These are phyloP conservation scores for Clepsis dumicolana DNA, from an alignment of 2,888 invertebrate species.

Conservation along the genomic window DNA sequence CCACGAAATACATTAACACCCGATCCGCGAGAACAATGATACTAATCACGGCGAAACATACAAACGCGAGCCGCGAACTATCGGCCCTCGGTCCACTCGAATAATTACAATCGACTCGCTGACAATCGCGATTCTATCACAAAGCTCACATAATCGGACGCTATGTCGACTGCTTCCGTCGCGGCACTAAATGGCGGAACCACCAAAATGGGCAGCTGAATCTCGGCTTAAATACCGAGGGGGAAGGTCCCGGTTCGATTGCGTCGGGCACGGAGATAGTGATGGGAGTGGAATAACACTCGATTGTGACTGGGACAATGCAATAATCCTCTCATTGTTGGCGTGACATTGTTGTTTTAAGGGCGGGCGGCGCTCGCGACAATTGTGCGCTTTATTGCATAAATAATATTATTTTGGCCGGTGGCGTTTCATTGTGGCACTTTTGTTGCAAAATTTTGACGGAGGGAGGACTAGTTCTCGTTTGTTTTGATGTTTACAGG, in stretches of 20 bases:
- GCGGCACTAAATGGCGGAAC: slow-evolving; percentile 64
- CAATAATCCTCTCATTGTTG: slow-evolving; percentile 86
- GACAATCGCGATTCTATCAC: slow-evolving; percentile 85
- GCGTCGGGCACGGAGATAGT: slow-evolving; percentile 56
- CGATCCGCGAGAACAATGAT: slow-evolving; percentile 39
- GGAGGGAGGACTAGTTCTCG: slow-evolving; percentile 39
- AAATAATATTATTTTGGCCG: slow-evolving; percentile 84
- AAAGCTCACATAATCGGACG: slow-evolving; percentile 84
- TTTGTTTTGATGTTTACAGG: too few relatives aligned
- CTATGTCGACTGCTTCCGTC: slow-evolving; percentile 65
- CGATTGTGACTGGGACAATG: slow-evolving; percentile 85
- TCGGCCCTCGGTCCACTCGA: slow-evolving; percentile 73
- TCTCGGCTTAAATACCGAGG: slow-evolving; percentile 48
- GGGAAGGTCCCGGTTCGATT: slow-evolving; percentile 41
- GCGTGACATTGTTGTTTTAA: slow-evolving; percentile 86
- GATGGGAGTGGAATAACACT: slow-evolving; percentile 66
- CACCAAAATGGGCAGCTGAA: slow-evolving; percentile 47
- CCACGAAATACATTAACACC: slow-evolving; percentile 10
- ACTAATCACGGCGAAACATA: slow-evolving; percentile 44
- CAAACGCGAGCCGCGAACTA: slow-evolving; percentile 66
- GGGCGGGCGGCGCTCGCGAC: slow-evolving; percentile 79
- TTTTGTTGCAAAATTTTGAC: slow-evolving; percentile 69
- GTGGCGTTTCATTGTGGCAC: slow-evolving; percentile 73
- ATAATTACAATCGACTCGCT: slow-evolving; percentile 85
- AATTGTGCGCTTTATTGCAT: slow-evolving; percentile 85